These are phyloP conservation scores for Megalurothrips usitatus DNA, from an alignment of 2,888 invertebrate genomes.

Conservation along the genomic window DNA sequence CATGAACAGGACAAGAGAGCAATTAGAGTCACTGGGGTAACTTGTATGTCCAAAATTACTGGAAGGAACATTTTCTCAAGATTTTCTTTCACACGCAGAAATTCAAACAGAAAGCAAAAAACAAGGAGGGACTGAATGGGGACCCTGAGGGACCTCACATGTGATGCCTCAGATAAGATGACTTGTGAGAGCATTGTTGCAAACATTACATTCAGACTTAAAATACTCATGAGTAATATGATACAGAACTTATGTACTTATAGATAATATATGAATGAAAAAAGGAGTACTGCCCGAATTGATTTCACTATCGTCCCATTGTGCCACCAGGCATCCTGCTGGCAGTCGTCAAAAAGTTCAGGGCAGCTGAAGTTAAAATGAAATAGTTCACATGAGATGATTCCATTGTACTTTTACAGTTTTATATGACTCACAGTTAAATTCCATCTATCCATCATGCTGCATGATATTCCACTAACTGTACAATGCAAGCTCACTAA, in stretches of 20 bases:
- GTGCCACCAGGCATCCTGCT: neutral
- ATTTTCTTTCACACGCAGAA: neutral
- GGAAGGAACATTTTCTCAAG: neutral
- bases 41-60: neutral
- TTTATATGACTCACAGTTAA: neutral
- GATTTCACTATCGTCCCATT: neutral
- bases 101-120: neutral
- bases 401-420: neutral
- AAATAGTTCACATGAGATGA: neutral
- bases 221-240: slow-evolving; percentile 18
- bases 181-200: neutral
- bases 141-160: neutral
- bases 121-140: slow-evolving; percentile 16
- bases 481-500: neutral
- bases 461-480: neutral
- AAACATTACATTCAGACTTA: slow-evolving; percentile 22
- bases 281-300: neutral
- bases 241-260: slow-evolving; percentile 11
- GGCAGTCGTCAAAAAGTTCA: neutral
- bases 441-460: neutral
- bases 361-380: neutral
- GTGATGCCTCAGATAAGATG: slow-evolving; percentile 10
- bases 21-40: neutral
- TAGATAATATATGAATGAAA: neutral
- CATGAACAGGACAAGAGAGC: neutral